Evolutionary conservation across 2,113 vertebrate species (phyloP).

Genomic region (Neodon shergylaensis): DNA sequence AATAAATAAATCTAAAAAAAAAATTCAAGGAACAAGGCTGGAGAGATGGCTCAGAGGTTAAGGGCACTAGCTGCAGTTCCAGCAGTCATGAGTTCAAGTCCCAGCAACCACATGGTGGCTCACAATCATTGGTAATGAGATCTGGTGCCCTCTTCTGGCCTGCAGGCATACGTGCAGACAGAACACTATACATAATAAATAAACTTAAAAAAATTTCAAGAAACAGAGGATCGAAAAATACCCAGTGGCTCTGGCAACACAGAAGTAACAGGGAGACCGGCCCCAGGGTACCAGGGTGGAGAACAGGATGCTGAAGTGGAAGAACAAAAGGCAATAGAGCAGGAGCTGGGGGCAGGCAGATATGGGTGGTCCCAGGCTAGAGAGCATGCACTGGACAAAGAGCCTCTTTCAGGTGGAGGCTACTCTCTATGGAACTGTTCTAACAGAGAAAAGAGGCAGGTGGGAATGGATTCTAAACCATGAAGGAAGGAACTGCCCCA

Average conservation of each 20-base stretch:
- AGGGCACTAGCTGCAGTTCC: background rate
- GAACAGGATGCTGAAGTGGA: background rate
- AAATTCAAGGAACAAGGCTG: background rate
- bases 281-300: background rate
- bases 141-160: background rate
- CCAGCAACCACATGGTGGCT: background rate
- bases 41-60: background rate
- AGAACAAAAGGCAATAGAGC: background rate
- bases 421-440: background rate
- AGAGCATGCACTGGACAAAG: background rate
- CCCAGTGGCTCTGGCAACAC: background rate
- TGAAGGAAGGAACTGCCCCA: background rate
- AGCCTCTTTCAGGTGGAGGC: background rate
- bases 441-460: background rate
- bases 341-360: background rate
- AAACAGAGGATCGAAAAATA: background rate
- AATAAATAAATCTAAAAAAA: background rate
- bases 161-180: no score
- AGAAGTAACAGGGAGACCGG: background rate
- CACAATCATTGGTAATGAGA: background rate
- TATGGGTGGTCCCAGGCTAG: background rate
- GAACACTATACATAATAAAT: background rate
- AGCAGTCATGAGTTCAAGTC: background rate
- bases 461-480: background rate
- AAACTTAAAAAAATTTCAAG: background rate